Evolutionary conservation across 2,113 vertebrate genomes (phyloP).

Genomic region (Zootoca vivipara): DNA sequence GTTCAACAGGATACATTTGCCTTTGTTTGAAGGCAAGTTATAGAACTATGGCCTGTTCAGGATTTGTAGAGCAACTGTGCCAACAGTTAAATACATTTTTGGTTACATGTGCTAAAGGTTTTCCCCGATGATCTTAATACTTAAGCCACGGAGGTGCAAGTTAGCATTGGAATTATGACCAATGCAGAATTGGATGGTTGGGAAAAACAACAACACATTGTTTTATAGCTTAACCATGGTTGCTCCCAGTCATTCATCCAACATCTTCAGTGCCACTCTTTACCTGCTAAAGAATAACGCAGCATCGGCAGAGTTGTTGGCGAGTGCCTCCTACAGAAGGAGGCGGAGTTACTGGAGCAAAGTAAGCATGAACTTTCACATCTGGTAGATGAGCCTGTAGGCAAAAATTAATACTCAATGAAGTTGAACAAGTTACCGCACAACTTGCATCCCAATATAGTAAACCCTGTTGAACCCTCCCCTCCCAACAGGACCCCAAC

Average conservation of each 20-base stretch:
- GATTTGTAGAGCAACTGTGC: constrained; percentile 23
- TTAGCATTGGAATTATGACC: background rate
- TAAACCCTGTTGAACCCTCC: background rate
- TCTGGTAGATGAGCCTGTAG: constrained; percentile 89
- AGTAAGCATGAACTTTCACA: constrained; percentile 93
- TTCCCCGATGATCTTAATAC: constrained; percentile 22
- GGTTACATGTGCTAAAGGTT: constrained; percentile 53
- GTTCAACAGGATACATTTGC: background rate
- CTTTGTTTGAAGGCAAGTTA: background rate
- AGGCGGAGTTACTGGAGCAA: constrained; percentile 90
- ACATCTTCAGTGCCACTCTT: constrained; percentile 3
- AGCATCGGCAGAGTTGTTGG: constrained; percentile 91
- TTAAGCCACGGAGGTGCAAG: background rate
- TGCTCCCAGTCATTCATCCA: background rate
- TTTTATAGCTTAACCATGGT: constrained; percentile 33
- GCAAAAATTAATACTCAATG: constrained; percentile 5
- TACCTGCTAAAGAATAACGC: constrained; percentile 88
- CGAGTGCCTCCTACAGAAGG: constrained; percentile 88
- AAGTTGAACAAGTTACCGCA: background rate
- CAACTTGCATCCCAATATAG: background rate
- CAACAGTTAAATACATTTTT: constrained; percentile 52
- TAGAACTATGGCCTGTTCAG: background rate
- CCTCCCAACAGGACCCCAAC: background rate
- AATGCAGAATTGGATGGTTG: constrained; percentile 54
- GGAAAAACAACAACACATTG: constrained; percentile 17